Conservation (phyloP, 2,797 vertebrate species). For the Coilia nasus region DNA sequence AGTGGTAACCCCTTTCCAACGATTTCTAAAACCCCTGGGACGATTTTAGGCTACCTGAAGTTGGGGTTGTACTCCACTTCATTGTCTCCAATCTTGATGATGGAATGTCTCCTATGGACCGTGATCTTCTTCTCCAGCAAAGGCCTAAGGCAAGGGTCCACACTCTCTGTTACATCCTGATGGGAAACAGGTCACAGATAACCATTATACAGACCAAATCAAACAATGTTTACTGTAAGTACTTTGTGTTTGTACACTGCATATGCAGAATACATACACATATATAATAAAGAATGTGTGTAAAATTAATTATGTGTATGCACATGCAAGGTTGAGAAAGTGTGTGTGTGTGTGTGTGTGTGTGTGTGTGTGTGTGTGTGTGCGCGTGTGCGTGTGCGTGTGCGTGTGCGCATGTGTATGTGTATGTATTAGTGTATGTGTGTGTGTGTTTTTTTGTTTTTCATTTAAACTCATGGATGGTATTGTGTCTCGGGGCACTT, state of each 20-base stretch:
- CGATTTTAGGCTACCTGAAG: conserved; percentile 62
- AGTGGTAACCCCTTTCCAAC: too few species aligned
- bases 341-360: neutral
- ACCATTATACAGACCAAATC: too few species aligned
- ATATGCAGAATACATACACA: neutral
- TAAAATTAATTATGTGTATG: neutral
- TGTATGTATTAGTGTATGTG: neutral
- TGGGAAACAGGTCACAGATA: conserved; percentile 11
- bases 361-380: neutral
- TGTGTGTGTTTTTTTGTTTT: too few species aligned
- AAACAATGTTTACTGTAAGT: too few species aligned
- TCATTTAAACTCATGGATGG: too few species aligned
- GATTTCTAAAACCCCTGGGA: neutral
- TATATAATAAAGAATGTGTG: neutral
- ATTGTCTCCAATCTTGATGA: conserved; percentile 58
- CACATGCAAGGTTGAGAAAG: neutral
- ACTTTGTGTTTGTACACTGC: too few species aligned
- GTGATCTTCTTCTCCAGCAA: conserved; percentile 63
- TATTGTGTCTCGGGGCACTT: too few species aligned
- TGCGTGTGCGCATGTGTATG: too few species aligned
- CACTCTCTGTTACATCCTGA: conserved; percentile 63
- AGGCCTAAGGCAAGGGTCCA: conserved; percentile 60
- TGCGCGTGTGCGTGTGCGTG: too few species aligned
- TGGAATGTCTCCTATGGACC: conserved; percentile 57
- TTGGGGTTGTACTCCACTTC: conserved; percentile 66